Base-by-base conservation (phyloP, 1,140 invertebrate species). In the Cotesia typhae region DNA sequence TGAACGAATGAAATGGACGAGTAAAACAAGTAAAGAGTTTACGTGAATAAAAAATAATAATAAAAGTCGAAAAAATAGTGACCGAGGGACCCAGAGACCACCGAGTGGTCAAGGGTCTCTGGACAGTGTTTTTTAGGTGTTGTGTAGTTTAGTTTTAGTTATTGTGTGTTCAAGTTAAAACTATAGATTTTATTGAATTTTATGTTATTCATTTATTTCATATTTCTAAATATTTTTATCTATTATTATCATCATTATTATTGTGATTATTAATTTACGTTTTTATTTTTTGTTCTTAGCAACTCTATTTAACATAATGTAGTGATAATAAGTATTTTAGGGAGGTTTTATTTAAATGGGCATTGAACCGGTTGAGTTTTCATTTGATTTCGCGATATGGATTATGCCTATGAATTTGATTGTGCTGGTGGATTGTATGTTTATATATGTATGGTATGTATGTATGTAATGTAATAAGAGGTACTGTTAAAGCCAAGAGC, bases 21-120 rank as follows among this genome's bases (percentile, higher is more conserved):
- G 41, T 47, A 6, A 47, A 47, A 47, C 41, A 47, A 47, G 41
- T 47, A 9, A 47, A 7, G 41, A 47, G 61, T 68, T 36, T 64
- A 57, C 35, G 67, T 37, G 7, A 35, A 41, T 60, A 35, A 12
- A 51, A 64, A 47, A 47, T 47, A 47, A 47, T 47, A 47, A 47
- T 47, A 47, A 47, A 47, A 47, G 41, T 47, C 10, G 6, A 3
- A 47, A 28, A 47, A 47, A 47, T 47, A 47, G 41, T 47, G 64
- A 52, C 64, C 20, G 71, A 64, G 74, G 51, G 67, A 53, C 37
- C 20, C 28, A 72, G 60, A 55, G 57, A 69, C 65, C 65, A 73
- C 65, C 65, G 72, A 59, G 59, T 73, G 67, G 55, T 63, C 60
- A 47, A n/a, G 53, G 37, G 55, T 59, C 37, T 9, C 35, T 10